Base-by-base conservation (phyloP, 2,888 invertebrate species). In the Cremastobaeus sp. region DNA sequence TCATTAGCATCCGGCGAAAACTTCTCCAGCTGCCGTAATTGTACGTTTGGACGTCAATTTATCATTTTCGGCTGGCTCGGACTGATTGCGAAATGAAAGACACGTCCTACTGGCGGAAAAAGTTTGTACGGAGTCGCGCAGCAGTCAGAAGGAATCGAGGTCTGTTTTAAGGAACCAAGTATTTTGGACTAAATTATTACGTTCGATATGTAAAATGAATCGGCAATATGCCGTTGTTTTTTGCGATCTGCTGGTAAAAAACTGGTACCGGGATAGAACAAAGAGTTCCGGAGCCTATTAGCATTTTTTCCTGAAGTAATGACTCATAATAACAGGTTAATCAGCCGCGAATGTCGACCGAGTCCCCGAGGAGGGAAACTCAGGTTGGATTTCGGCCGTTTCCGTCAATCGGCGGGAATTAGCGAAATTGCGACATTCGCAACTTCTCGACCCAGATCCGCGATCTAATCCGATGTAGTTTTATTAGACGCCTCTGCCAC, bases 371-470 rank as follows among this genome's bases (percentile, higher is more conserved):
- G 8, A 25, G 8, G 8, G 25, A 55, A 37, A 55, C 62, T 76
- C 74, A 70, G 74, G 30, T 48, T 50, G 32, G 68, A 30, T 59
- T 45, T 45, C 59, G 59, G 50, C 62, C 64, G 41, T 41, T 47
- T 37, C 35, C 41, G 20, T 9, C 28, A 69, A 65, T 65, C 75
- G 45, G 35, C 72, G 62, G 71, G 76, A 79, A 81, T 80, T 79
- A 77, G 80, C 79, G 79, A 77, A 80, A 81, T 76, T 66, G 50
- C 55, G 55, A 74, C 69, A 74, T 21, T 65, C 30, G 60, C 74
- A 55, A 55, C 47, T 68, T 62, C 59, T 69, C 70, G 70, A 74
- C 69, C 74, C 59, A 54, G 47, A 37, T 55, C 12, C 25, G 59
- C 28, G 62, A 30, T 57, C 66, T 52, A 66, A 65, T 66, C 66